Conservation (phyloP, 2,113 vertebrate genomes). For the Paracanthobrama guichenoti region DNA sequence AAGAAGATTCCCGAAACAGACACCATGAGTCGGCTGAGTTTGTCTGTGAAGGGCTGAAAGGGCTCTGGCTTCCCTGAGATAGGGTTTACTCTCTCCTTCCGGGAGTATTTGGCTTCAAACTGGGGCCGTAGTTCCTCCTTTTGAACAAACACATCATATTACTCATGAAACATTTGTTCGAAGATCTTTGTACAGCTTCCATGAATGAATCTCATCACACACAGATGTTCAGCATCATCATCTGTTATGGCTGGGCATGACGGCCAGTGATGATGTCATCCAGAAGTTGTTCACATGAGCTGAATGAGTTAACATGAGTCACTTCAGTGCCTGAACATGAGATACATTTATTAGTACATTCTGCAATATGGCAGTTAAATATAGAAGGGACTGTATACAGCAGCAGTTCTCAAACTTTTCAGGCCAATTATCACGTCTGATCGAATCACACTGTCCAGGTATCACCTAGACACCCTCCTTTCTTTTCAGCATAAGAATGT, state of each 20-base stretch:
- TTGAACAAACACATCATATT: conserved; percentile 53
- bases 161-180: conserved; percentile 34
- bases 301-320: conserved; percentile 22
- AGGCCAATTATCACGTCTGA: not conserved
- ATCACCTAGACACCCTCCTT: not conserved
- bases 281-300: conserved; percentile 36
- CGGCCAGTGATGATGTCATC: conserved; percentile 44
- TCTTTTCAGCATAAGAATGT: not conserved
- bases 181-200: not conserved
- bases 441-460: not conserved
- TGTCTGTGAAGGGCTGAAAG: conserved; percentile 95
- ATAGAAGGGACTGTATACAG: conserved; percentile 17
- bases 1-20: conserved; percentile 99
- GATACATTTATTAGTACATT: conserved; percentile 5
- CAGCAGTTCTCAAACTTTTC: conserved; percentile 30
- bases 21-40: conserved; percentile 93
- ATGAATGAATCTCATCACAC: conserved; percentile 19
- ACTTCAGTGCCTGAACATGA: not conserved
- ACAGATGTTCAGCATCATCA: conserved; percentile 48
- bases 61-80: conserved; percentile 97
- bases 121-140: conserved; percentile 96
- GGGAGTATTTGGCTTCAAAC: conserved; percentile 97
- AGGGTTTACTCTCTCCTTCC: conserved; percentile 92
- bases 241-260: conserved; percentile 22
- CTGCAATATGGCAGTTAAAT: conserved; percentile 27